Evolutionary conservation across 2,888 invertebrate genomes (phyloP).

Genomic region (Neoaliturus tenellus): DNA sequence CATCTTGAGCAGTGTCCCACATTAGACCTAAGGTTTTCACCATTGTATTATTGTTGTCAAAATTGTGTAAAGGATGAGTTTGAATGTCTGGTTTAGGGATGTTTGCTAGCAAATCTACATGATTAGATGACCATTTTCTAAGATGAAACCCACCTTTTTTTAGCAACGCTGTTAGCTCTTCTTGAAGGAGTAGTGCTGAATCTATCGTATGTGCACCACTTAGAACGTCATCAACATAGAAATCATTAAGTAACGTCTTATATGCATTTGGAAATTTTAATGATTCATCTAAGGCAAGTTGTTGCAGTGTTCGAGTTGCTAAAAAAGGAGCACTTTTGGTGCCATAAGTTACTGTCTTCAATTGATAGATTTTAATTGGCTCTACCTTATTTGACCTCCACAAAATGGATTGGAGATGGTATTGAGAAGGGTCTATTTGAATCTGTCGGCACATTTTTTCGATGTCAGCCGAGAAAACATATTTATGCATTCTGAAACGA

Average conservation of each 20-base stretch:
- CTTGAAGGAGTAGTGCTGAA: not conserved
- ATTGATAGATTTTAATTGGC: too few relatives aligned
- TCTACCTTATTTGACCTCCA: too few relatives aligned
- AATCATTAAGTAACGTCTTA: not conserved
- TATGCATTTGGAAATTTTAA: not conserved
- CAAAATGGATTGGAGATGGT: too few relatives aligned
- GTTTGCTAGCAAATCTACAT: too few relatives aligned
- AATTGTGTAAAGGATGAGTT: not conserved
- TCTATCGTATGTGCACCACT: not conserved
- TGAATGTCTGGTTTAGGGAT: too few relatives aligned
- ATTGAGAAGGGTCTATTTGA: too few relatives aligned
- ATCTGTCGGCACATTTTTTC: too few relatives aligned
- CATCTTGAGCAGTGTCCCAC: not conserved
- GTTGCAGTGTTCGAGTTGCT: too few relatives aligned
- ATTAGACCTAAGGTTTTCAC: not conserved
- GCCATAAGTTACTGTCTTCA: too few relatives aligned
- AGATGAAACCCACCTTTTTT: not conserved
- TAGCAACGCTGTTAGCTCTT: not conserved
- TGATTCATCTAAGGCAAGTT: not conserved
- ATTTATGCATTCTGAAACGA: too few relatives aligned
- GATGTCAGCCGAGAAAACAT: too few relatives aligned
- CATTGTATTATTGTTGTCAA: not conserved
- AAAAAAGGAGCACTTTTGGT: too few relatives aligned
- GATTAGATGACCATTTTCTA: slow-evolving; percentile 7
- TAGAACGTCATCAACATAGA: not conserved